Base-by-base conservation (phyloP, 2,888 invertebrate genomes). In the Helicoverpa assulta region DNA sequence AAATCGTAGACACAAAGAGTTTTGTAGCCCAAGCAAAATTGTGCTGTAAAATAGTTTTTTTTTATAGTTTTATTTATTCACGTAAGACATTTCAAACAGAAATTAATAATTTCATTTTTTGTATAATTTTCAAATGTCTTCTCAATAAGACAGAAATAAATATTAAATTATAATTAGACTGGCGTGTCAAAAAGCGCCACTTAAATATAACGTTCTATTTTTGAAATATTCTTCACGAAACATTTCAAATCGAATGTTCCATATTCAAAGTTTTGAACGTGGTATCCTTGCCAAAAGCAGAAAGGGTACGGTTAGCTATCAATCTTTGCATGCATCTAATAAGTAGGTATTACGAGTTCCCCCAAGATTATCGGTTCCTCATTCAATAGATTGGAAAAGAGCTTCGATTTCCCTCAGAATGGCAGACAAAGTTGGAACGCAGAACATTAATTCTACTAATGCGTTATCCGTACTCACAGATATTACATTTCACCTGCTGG, bases 361-460 rank as follows among this genome's bases (percentile, higher is more conserved):
- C 60, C 78, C 56, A 75, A 78, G 75, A 80, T 72, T 85, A 85
- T 83, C 69, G 85, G 79, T 76, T 64, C 70, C 69, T 71, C 71
- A 83, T 78, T 81, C 75, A 85, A 75, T 79, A 69, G 75, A 65
- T 82, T 79, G 76, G 78, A 85, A 47, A n/a, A 82, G 64, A 81
- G 76, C 81, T 78, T 72, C 77, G 85, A 87, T 89, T 89, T 85
- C 74, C 83, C 53, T 54, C 67, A 70, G 80, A 85, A 80, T 76
- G 71, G 68, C 79, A 81, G 82, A 85, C 84, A 80, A 82, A 85
- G 86, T 83, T 86, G 84, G 86, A 86, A 86, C 82, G 85, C 82
- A 78, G 85, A 88, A 88, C 88, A 89, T 91, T 92, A 89, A 91
- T 92, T 91, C 87, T 83, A 68, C 86, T 90, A 92, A 93, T 91